Percentiles rank a stretch among this genome's conserved stretches.
Evolutionary conservation across 2,888 invertebrate species (phyloP).

Genomic region (Caenorhabditis wallacei): DNA sequence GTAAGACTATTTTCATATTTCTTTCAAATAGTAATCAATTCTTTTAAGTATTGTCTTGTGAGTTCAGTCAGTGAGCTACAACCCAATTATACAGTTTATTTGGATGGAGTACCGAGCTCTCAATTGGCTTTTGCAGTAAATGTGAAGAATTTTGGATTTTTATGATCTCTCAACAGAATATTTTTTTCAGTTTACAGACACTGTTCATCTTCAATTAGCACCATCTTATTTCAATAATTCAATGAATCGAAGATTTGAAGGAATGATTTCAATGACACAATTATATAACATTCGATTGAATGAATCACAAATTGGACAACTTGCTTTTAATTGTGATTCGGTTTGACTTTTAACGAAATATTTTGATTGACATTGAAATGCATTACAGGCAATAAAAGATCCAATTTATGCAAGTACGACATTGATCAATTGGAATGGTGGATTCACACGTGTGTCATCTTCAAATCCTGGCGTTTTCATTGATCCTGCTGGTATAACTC

Average conservation of each 20-base stretch:
- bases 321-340: conserved; percentile 53
- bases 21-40: not conserved
- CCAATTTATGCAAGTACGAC: not conserved
- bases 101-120: conserved; percentile 57
- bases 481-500: conserved; percentile 54
- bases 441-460: conserved; percentile 52
- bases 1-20: conserved; percentile 17
- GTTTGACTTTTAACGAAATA: conserved; percentile 5
- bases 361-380: no score
- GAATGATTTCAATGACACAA: conserved; percentile 64
- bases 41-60: conserved; percentile 59
- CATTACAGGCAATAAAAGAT: conserved; percentile 29
- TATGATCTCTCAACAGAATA: not conserved
- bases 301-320: conserved; percentile 49
- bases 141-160: conserved; percentile 15
- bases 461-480: conserved; percentile 57
- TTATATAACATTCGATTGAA: conserved; percentile 37
- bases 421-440: conserved; percentile 45
- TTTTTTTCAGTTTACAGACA: conserved; percentile 9
- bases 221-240: conserved; percentile 40
- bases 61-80: conserved; percentile 20
- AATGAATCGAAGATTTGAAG: conserved; percentile 24
- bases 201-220: conserved; percentile 46
- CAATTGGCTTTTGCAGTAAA: conserved; percentile 38
- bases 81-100: conserved; percentile 49